Base-by-base conservation (phyloP, 1,140 invertebrate species). In the Mamestra configurata region DNA sequence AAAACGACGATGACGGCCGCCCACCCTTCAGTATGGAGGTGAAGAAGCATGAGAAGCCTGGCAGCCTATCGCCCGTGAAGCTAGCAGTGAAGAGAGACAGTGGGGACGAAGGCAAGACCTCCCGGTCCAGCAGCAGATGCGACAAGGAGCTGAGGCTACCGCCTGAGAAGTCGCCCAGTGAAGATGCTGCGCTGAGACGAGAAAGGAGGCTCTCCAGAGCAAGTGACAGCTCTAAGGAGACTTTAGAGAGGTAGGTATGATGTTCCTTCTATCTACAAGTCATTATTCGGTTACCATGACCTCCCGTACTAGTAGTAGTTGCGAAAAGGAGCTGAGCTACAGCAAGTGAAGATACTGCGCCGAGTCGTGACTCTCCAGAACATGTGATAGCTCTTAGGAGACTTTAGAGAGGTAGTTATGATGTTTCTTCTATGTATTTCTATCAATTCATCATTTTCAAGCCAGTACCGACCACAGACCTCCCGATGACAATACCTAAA, bases 11-110 rank as follows among this genome's bases (percentile, higher is more conserved):
- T 49, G 82, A 93, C 91, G 91, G 86, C 82, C 64, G 70, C 73
- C 77, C 71, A 85, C 73, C 81, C 49, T 61, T 80, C 88, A 88
- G 87, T 87, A 93, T 94, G 92, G 93, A 94, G 92, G 87, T 94
- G 89, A 94, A 93, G 85, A 91, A 90, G 68, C 84, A 87, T 84
- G 92, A 94, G n/a, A 93, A 93, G 80, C 82, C 89, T 80, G 92
- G 91, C 89, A 94, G 85, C 79, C 79, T 93, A 35, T 93, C 93
- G 82, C 92, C 93, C 82, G 83, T 92, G 35, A 91, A 88, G 79
- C 86, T 86, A 79, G 83, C 84, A 37, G 55, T 85, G 49, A 91
- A 88, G 73, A 82, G 80, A 68, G 90, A 92, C 75, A 68, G 71
- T 13, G 73, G 55, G 10, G 90, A 93, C 53, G 91, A 90, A 66